These are phyloP conservation scores for Nannospalax galili DNA, from an alignment of 2,113 vertebrate genomes.

Conservation along the genomic window DNA sequence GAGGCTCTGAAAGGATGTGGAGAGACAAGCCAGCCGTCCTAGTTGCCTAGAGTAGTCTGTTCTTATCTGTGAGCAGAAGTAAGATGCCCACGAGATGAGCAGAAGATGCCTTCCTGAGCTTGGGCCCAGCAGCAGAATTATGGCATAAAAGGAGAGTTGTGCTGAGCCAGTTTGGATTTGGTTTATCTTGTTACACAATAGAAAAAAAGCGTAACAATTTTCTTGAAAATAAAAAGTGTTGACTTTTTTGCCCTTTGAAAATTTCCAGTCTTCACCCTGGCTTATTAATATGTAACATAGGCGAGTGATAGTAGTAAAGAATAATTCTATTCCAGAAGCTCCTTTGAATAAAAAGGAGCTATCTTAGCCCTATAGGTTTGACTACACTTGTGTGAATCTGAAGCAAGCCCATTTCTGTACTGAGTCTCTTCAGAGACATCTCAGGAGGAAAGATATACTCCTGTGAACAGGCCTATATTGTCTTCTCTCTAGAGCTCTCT, in stretches of 20 bases:
- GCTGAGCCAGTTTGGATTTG: background rate
- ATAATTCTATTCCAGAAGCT: background rate
- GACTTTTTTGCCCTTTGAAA: background rate
- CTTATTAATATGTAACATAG: background rate
- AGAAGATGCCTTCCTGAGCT: background rate
- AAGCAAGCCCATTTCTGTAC: background rate
- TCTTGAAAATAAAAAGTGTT: constrained; percentile 24
- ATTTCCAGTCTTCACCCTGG: constrained; percentile 19
- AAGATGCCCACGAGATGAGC: background rate
- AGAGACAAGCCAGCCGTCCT: background rate
- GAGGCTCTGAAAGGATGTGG: background rate
- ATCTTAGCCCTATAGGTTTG: background rate
- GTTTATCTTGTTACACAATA: constrained; percentile 13
- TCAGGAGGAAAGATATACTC: background rate
- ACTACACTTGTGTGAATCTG: background rate
- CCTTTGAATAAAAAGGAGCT: too few relatives aligned
- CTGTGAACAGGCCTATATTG: background rate
- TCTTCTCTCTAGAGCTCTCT: background rate
- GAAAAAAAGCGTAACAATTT: background rate
- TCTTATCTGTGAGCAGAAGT: background rate
- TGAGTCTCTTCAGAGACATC: background rate
- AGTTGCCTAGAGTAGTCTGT: background rate
- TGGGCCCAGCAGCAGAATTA: background rate
- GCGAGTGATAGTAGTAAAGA: background rate
- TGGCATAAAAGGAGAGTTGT: background rate